phyloP scores from a whole-genome alignment of 2,888 invertebrate genomes.

The Epirrhoe tristata region DNA sequence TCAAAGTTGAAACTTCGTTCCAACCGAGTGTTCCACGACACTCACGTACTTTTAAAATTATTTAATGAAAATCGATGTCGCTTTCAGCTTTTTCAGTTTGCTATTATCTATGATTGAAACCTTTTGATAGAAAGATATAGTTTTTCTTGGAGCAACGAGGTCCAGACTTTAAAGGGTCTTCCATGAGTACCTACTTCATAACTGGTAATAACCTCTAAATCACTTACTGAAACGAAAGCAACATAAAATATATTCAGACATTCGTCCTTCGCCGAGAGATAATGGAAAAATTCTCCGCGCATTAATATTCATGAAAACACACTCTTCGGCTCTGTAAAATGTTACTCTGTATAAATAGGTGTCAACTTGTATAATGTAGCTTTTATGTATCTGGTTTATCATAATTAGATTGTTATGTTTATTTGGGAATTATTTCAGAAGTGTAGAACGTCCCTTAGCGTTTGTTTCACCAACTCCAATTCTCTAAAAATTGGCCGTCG shows the following conservation, averaged over 20 bases:
- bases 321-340: slow-evolving; percentile 34
- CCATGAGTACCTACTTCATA: slow-evolving; percentile 17
- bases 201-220: slow-evolving; percentile 37
- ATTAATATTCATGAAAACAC: slow-evolving; percentile 69
- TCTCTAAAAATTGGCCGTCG: too few species aligned
- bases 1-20: too few species aligned
- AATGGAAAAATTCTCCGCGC: slow-evolving; percentile 68
- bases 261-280: slow-evolving; percentile 58
- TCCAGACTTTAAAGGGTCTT: background rate
- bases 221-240: slow-evolving; percentile 51
- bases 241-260: slow-evolving; percentile 64
- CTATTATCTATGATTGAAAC: too few species aligned
- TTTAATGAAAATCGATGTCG: too few species aligned
- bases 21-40: too few species aligned
- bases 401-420: slow-evolving; percentile 37
- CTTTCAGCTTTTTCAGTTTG: too few species aligned
- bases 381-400: slow-evolving; percentile 38
- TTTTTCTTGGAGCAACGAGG: slow-evolving; percentile 13
- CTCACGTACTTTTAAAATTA: too few species aligned
- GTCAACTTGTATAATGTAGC: slow-evolving; percentile 33
- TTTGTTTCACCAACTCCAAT: too few species aligned
- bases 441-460: background rate
- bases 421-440: background rate
- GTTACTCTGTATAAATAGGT: slow-evolving; percentile 36
- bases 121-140: too few species aligned